Conservation (phyloP, 2,888 invertebrate genomes). For the Diarsia brunnea region DNA sequence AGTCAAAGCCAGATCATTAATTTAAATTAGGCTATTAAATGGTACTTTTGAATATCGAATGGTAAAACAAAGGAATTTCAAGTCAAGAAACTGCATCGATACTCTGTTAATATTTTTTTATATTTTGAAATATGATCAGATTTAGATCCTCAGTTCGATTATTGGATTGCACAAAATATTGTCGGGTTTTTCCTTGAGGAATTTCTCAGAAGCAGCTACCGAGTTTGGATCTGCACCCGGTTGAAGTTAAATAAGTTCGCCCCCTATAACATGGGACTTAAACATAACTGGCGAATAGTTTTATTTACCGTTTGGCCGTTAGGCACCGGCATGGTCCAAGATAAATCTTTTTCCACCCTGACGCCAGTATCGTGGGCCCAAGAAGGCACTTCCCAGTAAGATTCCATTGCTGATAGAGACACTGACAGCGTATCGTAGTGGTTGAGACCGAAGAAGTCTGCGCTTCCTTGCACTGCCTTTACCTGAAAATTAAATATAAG, state of each 20-base stretch:
- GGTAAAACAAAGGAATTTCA: not conserved
- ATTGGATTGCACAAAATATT: too few relatives aligned
- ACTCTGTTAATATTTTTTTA: not conserved
- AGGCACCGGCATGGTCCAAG: conserved; percentile 83
- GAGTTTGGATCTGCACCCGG: too few relatives aligned
- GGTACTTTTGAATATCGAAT: not conserved
- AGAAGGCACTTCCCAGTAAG: conserved; percentile 78
- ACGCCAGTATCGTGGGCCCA: conserved; percentile 83
- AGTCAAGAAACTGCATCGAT: not conserved
- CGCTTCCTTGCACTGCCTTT: conserved; percentile 80
- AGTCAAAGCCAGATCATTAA: not conserved
- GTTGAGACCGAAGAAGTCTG: conserved; percentile 92
- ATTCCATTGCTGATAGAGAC: conserved; percentile 80
- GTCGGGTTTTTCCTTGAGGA: too few relatives aligned
- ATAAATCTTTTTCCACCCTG: conserved; percentile 76
- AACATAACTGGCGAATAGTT: not conserved
- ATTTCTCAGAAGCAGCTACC: too few relatives aligned
- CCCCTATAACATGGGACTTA: too few relatives aligned
- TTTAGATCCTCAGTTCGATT: not conserved
- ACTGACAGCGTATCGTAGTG: conserved; percentile 88
- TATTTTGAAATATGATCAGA: not conserved
- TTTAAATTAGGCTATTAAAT: not conserved
- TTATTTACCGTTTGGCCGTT: conserved; percentile 82
- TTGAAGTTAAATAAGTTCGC: too few relatives aligned
- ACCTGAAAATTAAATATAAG: conserved; percentile 72